These are phyloP conservation scores for Callopanchax toddi DNA, from an alignment of 2,113 vertebrate species.

Conservation along the genomic window DNA sequence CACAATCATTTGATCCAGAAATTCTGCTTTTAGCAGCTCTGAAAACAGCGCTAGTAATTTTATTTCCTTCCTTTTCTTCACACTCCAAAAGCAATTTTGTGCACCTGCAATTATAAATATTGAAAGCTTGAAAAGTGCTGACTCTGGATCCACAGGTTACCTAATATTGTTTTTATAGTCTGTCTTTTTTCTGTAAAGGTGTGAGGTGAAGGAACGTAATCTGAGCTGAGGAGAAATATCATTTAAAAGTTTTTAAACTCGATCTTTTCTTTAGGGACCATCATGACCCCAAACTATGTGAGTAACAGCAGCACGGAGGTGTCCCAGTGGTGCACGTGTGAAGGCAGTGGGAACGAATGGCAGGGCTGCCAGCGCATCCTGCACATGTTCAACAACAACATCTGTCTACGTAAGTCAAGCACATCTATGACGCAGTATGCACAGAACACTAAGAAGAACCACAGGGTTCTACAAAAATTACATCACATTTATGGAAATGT, in stretches of 20 bases:
- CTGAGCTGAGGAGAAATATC: conserved; percentile 17
- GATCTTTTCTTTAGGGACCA: conserved; percentile 84
- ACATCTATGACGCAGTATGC: neutral
- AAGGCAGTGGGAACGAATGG: conserved; percentile 91
- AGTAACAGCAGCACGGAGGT: conserved; percentile 88
- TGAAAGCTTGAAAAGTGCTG: conserved; percentile 26
- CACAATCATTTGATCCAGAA: conserved; percentile 27
- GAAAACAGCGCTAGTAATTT: conserved; percentile 17
- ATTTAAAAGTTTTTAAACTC: conserved; percentile 10
- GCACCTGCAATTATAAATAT: conserved; percentile 44
- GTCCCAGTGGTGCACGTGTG: conserved; percentile 93
- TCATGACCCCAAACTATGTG: conserved; percentile 96
- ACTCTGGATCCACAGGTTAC: conserved; percentile 13
- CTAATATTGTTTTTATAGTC: conserved; percentile 25
- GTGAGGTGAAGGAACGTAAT: conserved; percentile 25
- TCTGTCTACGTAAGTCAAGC: conserved; percentile 89
- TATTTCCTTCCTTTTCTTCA: conserved; percentile 23
- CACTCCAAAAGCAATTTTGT: conserved; percentile 41
- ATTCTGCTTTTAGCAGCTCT: conserved; percentile 24
- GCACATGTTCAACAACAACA: conserved; percentile 87
- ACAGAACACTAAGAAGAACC: neutral
- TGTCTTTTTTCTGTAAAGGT: conserved; percentile 9
- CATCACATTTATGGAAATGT: no score
- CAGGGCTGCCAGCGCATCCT: conserved; percentile 89
- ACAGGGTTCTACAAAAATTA: no score